Evolutionary conservation across 2,888 invertebrate genomes (phyloP).

Genomic region (Ctena decussata): DNA sequence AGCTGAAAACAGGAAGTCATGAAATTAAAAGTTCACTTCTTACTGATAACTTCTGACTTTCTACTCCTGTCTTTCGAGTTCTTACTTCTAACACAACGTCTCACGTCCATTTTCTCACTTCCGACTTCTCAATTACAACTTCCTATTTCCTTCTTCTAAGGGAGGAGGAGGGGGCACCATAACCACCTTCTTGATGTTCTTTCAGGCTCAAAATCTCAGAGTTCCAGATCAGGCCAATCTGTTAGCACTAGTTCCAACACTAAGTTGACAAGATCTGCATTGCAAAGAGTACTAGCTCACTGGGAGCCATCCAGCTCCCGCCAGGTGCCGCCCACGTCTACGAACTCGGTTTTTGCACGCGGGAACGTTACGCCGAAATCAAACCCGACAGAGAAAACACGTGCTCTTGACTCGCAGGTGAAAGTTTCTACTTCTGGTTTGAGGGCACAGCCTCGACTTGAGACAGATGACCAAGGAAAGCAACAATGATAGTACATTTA

Average conservation of each 20-base stretch:
- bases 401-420: neutral
- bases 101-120: no score
- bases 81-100: no score
- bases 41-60: no score
- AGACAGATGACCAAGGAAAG: neutral
- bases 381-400: neutral
- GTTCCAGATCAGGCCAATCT: neutral
- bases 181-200: neutral
- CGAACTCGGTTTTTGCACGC: neutral
- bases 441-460: neutral
- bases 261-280: neutral
- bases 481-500: no score
- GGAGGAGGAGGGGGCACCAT: no score
- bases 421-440: neutral
- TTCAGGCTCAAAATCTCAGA: neutral
- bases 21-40: no score
- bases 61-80: no score
- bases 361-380: neutral
- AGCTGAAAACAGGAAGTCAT: no score
- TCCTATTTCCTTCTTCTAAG: no score
- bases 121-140: no score
- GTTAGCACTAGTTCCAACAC: neutral
- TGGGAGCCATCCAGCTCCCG: neutral
- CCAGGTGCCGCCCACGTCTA: neutral
- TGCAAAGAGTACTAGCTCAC: neutral